These are phyloP conservation scores for Alloplasta piceator DNA, from an alignment of 2,888 invertebrate genomes.

Conservation along the genomic window DNA sequence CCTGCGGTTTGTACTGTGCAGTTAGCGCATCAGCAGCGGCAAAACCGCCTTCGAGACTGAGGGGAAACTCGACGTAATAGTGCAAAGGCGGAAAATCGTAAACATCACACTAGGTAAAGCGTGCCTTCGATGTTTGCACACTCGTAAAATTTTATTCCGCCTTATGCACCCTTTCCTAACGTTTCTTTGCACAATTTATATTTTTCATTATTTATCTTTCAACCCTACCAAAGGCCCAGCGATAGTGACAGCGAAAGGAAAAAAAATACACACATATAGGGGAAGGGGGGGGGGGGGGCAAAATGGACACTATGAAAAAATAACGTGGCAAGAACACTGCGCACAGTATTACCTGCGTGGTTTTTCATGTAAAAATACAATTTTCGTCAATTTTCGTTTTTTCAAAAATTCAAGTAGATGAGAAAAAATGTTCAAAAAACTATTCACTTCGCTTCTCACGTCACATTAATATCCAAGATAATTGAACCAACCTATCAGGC, in stretches of 20 bases:
- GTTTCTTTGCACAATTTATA: not conserved
- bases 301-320: not conserved
- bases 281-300: too few species aligned
- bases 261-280: too few species aligned
- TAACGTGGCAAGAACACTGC: not conserved
- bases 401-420: too few species aligned
- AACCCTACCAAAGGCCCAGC: not conserved
- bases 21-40: constrained; percentile 50
- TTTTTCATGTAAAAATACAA: too few species aligned
- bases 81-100: constrained; percentile 37
- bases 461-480: too few species aligned
- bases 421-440: too few species aligned
- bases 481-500: too few species aligned
- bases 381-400: too few species aligned
- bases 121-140: constrained; percentile 16
- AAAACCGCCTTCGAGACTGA: constrained; percentile 33
- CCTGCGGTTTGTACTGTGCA: constrained; percentile 39
- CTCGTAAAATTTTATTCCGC: constrained; percentile 7
- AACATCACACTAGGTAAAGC: constrained; percentile 24
- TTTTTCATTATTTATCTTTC: constrained; percentile 11
- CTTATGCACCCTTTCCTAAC: not conserved
- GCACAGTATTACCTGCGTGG: too few species aligned
- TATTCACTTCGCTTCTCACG: too few species aligned
- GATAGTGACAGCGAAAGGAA: not conserved
- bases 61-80: constrained; percentile 25